A percentile compares a stretch with the other conserved stretches of the same genome.
phyloP scores from a whole-genome alignment of 1,140 invertebrate genomes.

The Cydia strobilella region DNA sequence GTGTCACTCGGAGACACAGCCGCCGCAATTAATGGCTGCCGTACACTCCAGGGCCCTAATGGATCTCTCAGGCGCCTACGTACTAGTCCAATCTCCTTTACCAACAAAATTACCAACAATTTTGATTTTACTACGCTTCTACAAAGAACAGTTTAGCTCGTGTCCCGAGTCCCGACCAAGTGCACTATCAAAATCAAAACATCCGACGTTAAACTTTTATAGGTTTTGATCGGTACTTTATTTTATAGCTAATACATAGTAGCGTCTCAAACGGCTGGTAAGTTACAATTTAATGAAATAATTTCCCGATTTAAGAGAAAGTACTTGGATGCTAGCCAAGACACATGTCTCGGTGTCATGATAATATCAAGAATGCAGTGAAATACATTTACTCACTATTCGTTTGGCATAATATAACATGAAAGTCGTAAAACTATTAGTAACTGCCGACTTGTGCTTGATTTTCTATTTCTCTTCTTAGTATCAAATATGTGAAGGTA shows the following conservation, averaged over 20 bases:
- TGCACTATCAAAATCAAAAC: slow-evolving; percentile 27
- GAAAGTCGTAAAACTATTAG: slow-evolving; percentile 59
- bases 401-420: slow-evolving; percentile 52
- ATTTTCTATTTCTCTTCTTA: neutral
- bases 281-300: slow-evolving; percentile 51
- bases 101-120: slow-evolving; percentile 30
- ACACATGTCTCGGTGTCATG: slow-evolving; percentile 53
- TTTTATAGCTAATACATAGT: slow-evolving; percentile 29
- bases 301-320: slow-evolving; percentile 61
- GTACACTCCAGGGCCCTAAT: slow-evolving; percentile 34
- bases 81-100: slow-evolving; percentile 5
- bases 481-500: neutral
- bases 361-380: slow-evolving; percentile 57
- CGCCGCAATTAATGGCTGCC: slow-evolving; percentile 37
- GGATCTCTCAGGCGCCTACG: slow-evolving; percentile 32
- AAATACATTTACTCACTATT: slow-evolving; percentile 56
- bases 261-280: slow-evolving; percentile 17
- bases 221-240: slow-evolving; percentile 29
- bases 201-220: slow-evolving; percentile 27
- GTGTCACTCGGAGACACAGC: slow-evolving; percentile 21
- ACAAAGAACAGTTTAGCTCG: slow-evolving; percentile 25
- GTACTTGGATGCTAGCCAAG: slow-evolving; percentile 66
- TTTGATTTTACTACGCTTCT: slow-evolving; percentile 27
- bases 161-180: neutral
- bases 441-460: slow-evolving; percentile 39